phyloP scores from a whole-genome alignment of 2,888 invertebrate species.

The Zygothrica quintamaculata region DNA sequence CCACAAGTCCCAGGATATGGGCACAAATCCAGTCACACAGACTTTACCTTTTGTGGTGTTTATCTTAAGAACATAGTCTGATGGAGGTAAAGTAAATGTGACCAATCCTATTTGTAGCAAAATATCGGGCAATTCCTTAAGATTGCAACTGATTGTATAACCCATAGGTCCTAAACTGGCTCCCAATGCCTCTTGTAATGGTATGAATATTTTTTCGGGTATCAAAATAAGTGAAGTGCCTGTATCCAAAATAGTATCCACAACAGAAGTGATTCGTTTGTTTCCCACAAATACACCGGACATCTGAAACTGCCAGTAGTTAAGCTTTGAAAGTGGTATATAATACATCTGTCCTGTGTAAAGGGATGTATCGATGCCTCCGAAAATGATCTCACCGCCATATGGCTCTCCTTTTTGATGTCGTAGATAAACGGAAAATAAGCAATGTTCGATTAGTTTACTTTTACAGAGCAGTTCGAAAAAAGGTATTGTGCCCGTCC shows the following conservation, averaged over 20 bases:
- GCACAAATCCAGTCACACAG: slow-evolving; percentile 42
- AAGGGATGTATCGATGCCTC: slow-evolving; percentile 41
- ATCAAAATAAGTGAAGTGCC: slow-evolving; percentile 58
- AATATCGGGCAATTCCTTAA: slow-evolving; percentile 26
- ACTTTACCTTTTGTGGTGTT: background rate
- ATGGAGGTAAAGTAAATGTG: slow-evolving; percentile 26
- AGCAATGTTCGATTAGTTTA: slow-evolving; percentile 23
- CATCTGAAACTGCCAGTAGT: slow-evolving; percentile 53
- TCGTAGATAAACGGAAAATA: slow-evolving; percentile 58
- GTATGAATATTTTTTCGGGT: slow-evolving; percentile 27
- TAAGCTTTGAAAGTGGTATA: slow-evolving; percentile 35
- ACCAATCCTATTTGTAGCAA: slow-evolving; percentile 37
- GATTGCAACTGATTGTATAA: slow-evolving; percentile 33
- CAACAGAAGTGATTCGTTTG: slow-evolving; percentile 1
- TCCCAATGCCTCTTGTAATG: slow-evolving; percentile 24
- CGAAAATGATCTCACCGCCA: slow-evolving; percentile 60
- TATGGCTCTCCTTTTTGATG: background rate
- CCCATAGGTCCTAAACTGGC: slow-evolving; percentile 1
- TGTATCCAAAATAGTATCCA: slow-evolving; percentile 54
- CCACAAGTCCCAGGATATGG: slow-evolving; percentile 49
- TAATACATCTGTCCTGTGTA: slow-evolving; percentile 46
- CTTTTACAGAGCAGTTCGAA: slow-evolving; percentile 42
- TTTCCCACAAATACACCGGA: slow-evolving; percentile 27
- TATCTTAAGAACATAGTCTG: slow-evolving; percentile 42
- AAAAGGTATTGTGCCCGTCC: slow-evolving; percentile 46